Evolutionary conservation across 2,888 invertebrate species (phyloP), one percentile per base, ranked within the genome.

Genomic region (Agrochola lychnidis): DNA sequence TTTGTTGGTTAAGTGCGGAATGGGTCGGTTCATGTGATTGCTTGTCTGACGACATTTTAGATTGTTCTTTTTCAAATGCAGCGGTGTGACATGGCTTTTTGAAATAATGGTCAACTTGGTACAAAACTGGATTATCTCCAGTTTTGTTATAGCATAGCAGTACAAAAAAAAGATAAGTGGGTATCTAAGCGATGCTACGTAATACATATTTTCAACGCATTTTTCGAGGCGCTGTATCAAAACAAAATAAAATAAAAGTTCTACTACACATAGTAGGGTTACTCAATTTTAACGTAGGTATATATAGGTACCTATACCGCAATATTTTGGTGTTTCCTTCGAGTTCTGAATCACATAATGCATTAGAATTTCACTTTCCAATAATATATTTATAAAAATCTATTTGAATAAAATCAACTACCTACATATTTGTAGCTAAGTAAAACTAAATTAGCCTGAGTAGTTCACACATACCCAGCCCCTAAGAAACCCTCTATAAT

Each of bases 1-100:
- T 57, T 67, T 59, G 81, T 81, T 70, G 40, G 70, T 76, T 81
- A 61, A 51, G 61, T 79, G 45, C 30, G 14, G 48, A 36, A 68
- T 66, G 53, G 56, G 78, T 36, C 30, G 22, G 51, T 76, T 67
- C 51, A 66, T 70, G 48, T 57, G 62, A 82, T 78, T 82, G 51
- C 59, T 61, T 7, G 19, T 16, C 12, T 64, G 51, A 57, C 22
- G 42, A 42, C 0, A 42, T 70, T 78, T 70, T 42, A 68, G 36
- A 62, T 68, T 36, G n/a, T 22, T 62, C 12, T 45, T 69, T 53
- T n/a, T 69, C 25, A 12, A 67, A 25, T 25, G n/a, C 40, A 14
- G 10, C 2, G 3, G n/a, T 42, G 12, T 42, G n/a, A 40, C 7
- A 30, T 12, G 14, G 40, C 1, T 22, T 45, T 56, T 30, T 53